Evolutionary conservation across 2,797 vertebrate species (phyloP), one percentile per base, ranked within the genome.

Genomic region (Cossypha heuglini): DNA sequence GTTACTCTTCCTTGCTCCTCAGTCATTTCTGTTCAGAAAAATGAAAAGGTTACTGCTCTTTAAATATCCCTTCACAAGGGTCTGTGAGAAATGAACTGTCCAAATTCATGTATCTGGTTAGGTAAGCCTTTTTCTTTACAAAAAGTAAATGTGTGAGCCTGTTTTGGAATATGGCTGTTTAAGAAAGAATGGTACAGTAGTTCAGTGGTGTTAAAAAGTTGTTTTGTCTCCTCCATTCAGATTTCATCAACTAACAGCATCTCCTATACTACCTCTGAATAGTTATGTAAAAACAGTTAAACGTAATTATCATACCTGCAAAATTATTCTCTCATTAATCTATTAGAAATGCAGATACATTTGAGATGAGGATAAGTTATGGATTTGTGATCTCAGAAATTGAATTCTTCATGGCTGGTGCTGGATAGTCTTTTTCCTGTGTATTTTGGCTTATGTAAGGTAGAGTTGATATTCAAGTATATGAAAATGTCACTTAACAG

Each of bases 81-180:
- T 81, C 90, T 90, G 4, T 76, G 78, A 81, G 94, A 93, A 97
- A 82, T 96, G 57, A 92, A 87, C 85, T 91, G 67, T 78, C 84
- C 84, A 77, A 93, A 88, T 93, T 92, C 37, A 83, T 68, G 16
- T 94, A 49, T 91, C 71, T 92, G 73, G 55, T 89, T 95, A 78
- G 58, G 73, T 93, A 95, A 95, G 38, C 29, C 52, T 87, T 33
- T 95, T 86, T 64, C 66, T 92, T 78, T 80, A 57, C 2, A 6
- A 84, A 48, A 92, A 93, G 31, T 42, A 79, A 94, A 86, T 89
- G 2, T 55, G 49, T 75, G 54, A 89, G 25, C 35, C 31, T 81
- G 9, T 88, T 90, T 42, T 61, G 54, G 49, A 48, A 96, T 78
- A 90, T 59, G 79, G 22, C 45, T 68, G n/a, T 66, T 90, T 76